phyloP scores from a whole-genome alignment of 1,140 invertebrate genomes.

The Penaeus indicus region DNA sequence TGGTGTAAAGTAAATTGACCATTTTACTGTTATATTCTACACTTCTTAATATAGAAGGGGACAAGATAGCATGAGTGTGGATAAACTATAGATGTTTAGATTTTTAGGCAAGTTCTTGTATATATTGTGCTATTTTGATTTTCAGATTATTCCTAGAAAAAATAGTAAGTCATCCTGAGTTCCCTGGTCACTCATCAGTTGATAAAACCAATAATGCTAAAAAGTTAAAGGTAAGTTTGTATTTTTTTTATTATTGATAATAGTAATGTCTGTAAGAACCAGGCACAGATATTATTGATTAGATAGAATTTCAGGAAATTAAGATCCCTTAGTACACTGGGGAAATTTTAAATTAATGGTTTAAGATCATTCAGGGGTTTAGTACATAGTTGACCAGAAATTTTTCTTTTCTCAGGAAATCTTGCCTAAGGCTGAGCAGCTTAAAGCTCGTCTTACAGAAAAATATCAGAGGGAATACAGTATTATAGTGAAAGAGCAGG shows the following conservation, averaged over 20 bases:
- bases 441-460: conserved; percentile 83
- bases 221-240: conserved; percentile 75
- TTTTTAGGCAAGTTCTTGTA: neutral
- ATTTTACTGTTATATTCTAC: too few species aligned
- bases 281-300: neutral
- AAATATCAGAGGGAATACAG: conserved; percentile 83
- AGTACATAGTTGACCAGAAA: neutral
- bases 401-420: conserved; percentile 73
- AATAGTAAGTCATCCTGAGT: conserved; percentile 88
- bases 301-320: too few species aligned
- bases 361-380: neutral
- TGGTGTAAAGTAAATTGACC: too few species aligned
- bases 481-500: conserved; percentile 76
- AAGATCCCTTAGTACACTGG: too few species aligned
- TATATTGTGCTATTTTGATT: conserved; percentile 51
- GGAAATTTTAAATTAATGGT: neutral
- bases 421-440: conserved; percentile 86
- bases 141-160: conserved; percentile 90
- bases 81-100: neutral
- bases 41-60: too few species aligned
- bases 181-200: conserved; percentile 77
- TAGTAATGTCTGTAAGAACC: neutral
- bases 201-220: conserved; percentile 80
- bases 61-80: neutral
- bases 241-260: neutral